Conservation (phyloP, 1,140 invertebrate species). For the Spodoptera frugiperda region DNA sequence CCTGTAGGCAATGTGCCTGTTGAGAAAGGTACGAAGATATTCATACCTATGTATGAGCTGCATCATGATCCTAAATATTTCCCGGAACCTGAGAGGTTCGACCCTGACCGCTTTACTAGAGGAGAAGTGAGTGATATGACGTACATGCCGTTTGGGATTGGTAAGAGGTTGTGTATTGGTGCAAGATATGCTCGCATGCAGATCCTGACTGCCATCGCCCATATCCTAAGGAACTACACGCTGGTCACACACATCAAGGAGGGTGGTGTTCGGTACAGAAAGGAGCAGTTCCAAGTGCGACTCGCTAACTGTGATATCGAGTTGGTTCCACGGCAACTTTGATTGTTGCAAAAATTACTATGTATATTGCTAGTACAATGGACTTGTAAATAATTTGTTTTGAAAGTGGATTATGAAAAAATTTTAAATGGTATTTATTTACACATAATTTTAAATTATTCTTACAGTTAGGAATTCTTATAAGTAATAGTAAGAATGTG, state of each 20-base stretch:
- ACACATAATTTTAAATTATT: no score
- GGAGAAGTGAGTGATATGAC: constrained; percentile 52
- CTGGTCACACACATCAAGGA: constrained; percentile 51
- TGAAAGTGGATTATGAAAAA: no score
- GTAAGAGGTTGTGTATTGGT: constrained; percentile 87
- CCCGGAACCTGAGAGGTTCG: constrained; percentile 77
- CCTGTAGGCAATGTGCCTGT: constrained; percentile 61
- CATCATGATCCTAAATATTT: constrained; percentile 73
- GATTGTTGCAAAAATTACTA: neutral
- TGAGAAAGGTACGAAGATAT: constrained; percentile 61
- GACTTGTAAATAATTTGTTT: no score
- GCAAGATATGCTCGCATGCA: constrained; percentile 84
- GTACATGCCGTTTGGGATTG: constrained; percentile 88
- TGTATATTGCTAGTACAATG: no score
- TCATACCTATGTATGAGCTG: constrained; percentile 61
- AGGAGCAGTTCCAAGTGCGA: constrained; percentile 57
- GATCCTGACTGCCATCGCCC: constrained; percentile 71
- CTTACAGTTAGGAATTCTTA: no score
- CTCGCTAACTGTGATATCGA: constrained; percentile 54
- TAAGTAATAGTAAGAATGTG: no score
- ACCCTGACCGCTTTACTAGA: constrained; percentile 75
- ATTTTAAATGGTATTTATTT: no score
- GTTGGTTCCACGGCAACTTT: constrained; percentile 36
- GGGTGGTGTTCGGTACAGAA: constrained; percentile 50
- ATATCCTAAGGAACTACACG: constrained; percentile 67